Percentiles rank a stretch among this genome's conserved stretches.
Evolutionary conservation across 2,797 vertebrate genomes (phyloP).

Genomic region (Xenentodon cancila): DNA sequence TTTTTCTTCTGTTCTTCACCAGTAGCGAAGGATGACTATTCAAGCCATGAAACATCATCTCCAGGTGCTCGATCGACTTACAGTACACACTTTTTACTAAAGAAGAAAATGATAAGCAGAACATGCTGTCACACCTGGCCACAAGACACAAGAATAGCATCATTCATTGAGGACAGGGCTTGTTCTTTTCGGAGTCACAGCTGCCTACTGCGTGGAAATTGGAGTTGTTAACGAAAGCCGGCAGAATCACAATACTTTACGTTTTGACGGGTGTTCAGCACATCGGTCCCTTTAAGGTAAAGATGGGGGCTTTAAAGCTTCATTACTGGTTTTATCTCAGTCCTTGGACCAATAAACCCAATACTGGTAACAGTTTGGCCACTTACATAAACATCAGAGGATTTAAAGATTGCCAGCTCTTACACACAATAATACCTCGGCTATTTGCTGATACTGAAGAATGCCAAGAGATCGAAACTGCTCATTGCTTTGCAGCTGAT

Average conservation of each 20-base stretch:
- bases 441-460: conserved; percentile 1
- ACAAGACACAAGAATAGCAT: conserved; percentile 11
- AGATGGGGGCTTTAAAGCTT: conserved; percentile 7
- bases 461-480: neutral
- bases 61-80: conserved; percentile 15
- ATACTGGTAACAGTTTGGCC: conserved; percentile 9
- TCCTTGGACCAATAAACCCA: conserved; percentile 29
- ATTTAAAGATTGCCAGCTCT: neutral
- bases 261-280: neutral
- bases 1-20: conserved; percentile 55
- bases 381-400: conserved; percentile 2
- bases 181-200: conserved; percentile 8
- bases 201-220: neutral
- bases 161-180: conserved; percentile 4
- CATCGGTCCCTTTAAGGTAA: conserved; percentile 17
- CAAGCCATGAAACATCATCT: conserved; percentile 10
- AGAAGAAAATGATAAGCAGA: conserved; percentile 9
- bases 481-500: neutral
- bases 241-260: conserved; percentile 13
- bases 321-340: conserved; percentile 11
- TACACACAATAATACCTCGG: neutral
- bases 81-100: neutral
- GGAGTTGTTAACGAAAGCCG: conserved; percentile 7
- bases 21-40: conserved; percentile 18
- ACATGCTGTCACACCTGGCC: neutral